Base-by-base conservation (phyloP, 2,888 invertebrate genomes). In the Cephus sareptanus region DNA sequence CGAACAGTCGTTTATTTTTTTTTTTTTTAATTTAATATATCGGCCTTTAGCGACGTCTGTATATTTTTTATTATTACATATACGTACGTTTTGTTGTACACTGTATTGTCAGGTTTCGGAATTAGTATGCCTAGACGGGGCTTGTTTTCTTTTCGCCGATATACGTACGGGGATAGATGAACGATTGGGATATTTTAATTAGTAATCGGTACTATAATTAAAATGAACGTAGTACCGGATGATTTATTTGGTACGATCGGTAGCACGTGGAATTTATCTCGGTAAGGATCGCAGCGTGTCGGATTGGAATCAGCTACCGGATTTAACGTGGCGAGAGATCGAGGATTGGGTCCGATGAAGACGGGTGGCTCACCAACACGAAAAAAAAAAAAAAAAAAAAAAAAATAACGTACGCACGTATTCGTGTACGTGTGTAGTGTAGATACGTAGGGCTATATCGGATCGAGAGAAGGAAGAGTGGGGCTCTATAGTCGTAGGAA, bases 291-390 rank as follows among this genome's bases (percentile, higher is more conserved):
- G 82, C 82, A 76, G 80, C 89, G 88, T 88, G 87, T 87, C 89
- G 87, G 87, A 89, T 89, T 81, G 85, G 84, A 85, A 88, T 87
- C 87, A 85, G 89, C 89, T 89, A 89, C 89, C 82, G 88, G 85
- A 88, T 85, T 89, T 87, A 73, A 69, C 75, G 71, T 71, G 30
- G 34, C 31, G 71, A 71, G 71, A 71, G 71, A 71, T 33, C 34
- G 74, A 74, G 74, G 71, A 71, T 71, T 9, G 71, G 71, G 31
- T 12, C 13, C 71, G 71, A 56, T 23, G 56, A 56, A 56, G 75
- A 68, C 15, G 30, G 75, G 35, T n/a, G 68, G 40, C 40, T 56
- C 56, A 56, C 9, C 56, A 23, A 56, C 23, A 56, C 56, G 23
- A 56, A 23, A 23, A 6, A 15, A 40, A 11, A 11, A 12, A 15